A percentile compares a stretch with the other conserved stretches of the same genome.
Conservation (phyloP, 2,888 invertebrate genomes). For the Sinhomidia bicolor region DNA sequence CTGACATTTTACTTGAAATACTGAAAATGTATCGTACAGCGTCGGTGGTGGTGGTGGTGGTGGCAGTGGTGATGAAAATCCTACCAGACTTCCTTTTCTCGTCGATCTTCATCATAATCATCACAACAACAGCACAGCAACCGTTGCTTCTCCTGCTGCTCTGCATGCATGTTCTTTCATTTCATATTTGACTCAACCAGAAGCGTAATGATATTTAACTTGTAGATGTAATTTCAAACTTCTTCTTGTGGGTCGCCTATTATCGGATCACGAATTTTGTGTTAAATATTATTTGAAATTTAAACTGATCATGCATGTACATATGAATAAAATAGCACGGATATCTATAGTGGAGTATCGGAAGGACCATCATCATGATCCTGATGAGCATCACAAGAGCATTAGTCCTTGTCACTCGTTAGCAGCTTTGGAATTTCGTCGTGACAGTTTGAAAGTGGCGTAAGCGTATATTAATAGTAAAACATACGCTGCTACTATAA, state of each 20-base stretch:
- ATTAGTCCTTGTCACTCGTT: constrained; percentile 74
- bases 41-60: background rate
- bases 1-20: constrained; percentile 61
- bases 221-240: constrained; percentile 64
- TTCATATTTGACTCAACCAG: constrained; percentile 22
- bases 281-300: constrained; percentile 43
- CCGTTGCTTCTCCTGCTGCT: background rate
- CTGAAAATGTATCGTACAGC: background rate
- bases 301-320: constrained; percentile 30
- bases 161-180: constrained; percentile 1
- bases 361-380: constrained; percentile 5
- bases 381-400: constrained; percentile 51
- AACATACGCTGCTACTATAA: background rate
- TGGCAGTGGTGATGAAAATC: constrained; percentile 6
- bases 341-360: background rate
- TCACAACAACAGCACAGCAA: background rate
- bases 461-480: constrained; percentile 3
- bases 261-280: constrained; percentile 30
- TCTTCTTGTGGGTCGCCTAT: constrained; percentile 52
- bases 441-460: constrained; percentile 60
- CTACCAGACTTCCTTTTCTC: constrained; percentile 68
- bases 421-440: constrained; percentile 72
- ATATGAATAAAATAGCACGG: background rate
- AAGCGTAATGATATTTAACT: constrained; percentile 30
- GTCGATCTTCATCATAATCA: constrained; percentile 67